phyloP scores from a whole-genome alignment of 2,888 invertebrate genomes.

The Hyalella azteca region DNA sequence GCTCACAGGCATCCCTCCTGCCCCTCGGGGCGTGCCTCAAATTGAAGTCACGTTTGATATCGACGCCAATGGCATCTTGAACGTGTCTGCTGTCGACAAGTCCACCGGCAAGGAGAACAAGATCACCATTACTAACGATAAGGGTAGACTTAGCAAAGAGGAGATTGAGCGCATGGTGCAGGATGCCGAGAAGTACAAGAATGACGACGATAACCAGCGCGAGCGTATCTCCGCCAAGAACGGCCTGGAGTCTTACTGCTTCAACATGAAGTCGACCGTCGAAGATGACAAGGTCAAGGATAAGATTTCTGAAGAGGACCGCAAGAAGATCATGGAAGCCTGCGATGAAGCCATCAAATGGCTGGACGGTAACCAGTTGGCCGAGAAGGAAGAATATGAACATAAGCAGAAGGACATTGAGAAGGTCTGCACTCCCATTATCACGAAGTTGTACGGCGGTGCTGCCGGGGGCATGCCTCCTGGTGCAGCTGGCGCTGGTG shows the following conservation, averaged over 20 bases:
- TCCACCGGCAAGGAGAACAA: constrained; percentile 90
- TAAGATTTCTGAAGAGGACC: constrained; percentile 83
- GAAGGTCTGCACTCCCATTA: constrained; percentile 89
- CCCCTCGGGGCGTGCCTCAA: constrained; percentile 89
- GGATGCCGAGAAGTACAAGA: constrained; percentile 67
- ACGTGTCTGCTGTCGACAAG: constrained; percentile 91
- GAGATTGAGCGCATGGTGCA: constrained; percentile 72
- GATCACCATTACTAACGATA: constrained; percentile 73
- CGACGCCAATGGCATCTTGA: constrained; percentile 87
- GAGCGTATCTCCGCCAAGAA: constrained; percentile 74
- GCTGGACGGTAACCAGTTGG: constrained; percentile 78
- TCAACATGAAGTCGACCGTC: constrained; percentile 77
- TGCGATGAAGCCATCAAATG: constrained; percentile 86
- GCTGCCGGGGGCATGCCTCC: constrained; percentile 73
- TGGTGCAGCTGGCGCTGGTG: constrained; percentile 60
- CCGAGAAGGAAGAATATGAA: constrained; percentile 93
- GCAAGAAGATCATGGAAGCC: constrained; percentile 80
- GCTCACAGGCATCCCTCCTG: constrained; percentile 91
- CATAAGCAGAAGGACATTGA: constrained; percentile 95
- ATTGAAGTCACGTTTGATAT: too few species aligned
- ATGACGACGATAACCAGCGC: constrained; percentile 64
- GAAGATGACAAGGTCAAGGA: constrained; percentile 95
- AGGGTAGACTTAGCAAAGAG: constrained; percentile 70
- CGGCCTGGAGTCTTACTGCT: constrained; percentile 65
- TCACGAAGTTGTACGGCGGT: constrained; percentile 89